A percentile compares a stretch with the other conserved stretches of the same genome.
Conservation (phyloP, 2,797 vertebrate species). For the Rhabdomys pumilio region DNA sequence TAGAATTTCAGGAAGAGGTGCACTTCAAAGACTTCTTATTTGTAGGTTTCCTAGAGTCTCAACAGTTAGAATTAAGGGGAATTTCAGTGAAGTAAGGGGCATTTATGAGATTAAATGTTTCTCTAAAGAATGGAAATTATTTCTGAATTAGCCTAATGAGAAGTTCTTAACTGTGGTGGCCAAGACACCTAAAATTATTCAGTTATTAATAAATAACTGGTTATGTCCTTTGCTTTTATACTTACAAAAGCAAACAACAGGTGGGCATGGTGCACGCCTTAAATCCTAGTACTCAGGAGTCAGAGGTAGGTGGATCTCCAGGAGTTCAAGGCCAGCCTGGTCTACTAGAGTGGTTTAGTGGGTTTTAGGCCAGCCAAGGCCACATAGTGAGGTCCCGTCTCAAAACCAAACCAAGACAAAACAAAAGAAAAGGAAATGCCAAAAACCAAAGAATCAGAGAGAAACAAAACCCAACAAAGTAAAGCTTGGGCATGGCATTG, state of each 20-base stretch:
- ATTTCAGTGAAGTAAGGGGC: background rate
- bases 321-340: background rate
- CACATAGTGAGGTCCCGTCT: background rate
- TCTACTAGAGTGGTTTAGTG: background rate
- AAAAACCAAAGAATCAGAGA: background rate
- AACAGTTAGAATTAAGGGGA: background rate
- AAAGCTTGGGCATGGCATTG: background rate
- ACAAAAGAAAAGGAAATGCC: background rate
- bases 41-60: background rate
- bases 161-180: background rate
- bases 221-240: background rate
- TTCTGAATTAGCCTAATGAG: background rate
- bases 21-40: background rate
- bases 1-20: slow-evolving; percentile 1
- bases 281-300: background rate
- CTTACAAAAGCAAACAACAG: background rate
- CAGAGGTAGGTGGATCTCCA: background rate
- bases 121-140: background rate
- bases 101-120: slow-evolving; percentile 1
- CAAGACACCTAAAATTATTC: background rate
- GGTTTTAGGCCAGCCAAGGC: background rate
- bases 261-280: background rate
- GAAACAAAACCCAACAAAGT: background rate
- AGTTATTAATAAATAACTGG: background rate
- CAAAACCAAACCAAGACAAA: background rate